phyloP scores from a whole-genome alignment of 2,113 vertebrate genomes.

The Urocolius indicus region DNA sequence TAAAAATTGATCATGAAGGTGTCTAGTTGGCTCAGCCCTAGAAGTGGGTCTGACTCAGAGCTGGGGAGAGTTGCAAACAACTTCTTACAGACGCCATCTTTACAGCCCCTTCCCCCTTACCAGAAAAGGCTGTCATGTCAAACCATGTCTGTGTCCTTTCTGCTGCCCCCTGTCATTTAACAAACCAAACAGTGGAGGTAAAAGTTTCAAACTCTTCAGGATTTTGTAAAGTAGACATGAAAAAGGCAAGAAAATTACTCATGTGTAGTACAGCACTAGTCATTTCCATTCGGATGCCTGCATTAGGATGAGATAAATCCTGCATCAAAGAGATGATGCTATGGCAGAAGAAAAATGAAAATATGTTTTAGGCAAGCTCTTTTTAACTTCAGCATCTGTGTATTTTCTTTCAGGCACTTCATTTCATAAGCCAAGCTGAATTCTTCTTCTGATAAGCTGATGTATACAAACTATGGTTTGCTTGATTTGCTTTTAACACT shows the following conservation, averaged over 20 bases:
- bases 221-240: rapidly evolving
- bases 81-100: no score
- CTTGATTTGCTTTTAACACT: neutral
- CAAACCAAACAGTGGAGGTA: neutral
- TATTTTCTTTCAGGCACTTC: neutral
- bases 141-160: no score
- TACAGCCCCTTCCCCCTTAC: no score
- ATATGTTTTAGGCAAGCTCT: neutral
- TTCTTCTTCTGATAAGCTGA: neutral
- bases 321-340: neutral
- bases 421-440: neutral
- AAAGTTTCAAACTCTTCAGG: neutral
- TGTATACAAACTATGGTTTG: neutral
- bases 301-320: neutral
- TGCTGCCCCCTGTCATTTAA: no score
- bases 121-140: no score
- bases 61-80: no score
- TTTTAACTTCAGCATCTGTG: neutral
- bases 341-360: neutral
- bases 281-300: neutral
- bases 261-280: neutral
- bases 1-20: no score
- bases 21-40: no score
- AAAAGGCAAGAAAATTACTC: neutral
- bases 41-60: no score